Evolutionary conservation across 2,797 vertebrate genomes (phyloP), one percentile per base, ranked within the genome.

Genomic region (Cossypha dichroa): DNA sequence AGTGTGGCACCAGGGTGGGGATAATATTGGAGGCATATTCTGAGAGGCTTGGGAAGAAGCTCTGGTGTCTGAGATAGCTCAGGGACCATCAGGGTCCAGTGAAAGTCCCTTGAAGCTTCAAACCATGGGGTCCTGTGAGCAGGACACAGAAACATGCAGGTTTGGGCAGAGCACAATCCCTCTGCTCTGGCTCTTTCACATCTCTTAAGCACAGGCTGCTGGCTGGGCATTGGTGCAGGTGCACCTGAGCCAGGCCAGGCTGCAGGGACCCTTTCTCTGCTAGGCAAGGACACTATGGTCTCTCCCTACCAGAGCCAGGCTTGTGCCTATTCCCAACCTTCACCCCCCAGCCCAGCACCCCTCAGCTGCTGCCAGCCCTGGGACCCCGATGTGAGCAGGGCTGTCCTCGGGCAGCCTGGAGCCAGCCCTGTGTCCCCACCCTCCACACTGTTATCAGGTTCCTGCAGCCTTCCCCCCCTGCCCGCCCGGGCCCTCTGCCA

Each of bases 401-500:
- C 26, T 86, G 36, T 86, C 34, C 58, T 56, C 1, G 16, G 43
- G 64, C 60, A 80, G 40, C 40, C 70, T 0, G 2, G 85, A 91
- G 43, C 86, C 49, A 28, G 69, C 23, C 33, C 76, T 2, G 0
- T 2, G 8, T 89, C 38, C 74, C 84, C 93, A 89, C 80, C 77
- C 86, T 90, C 16, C 6, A 3, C 25, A 22, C 8, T 3, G 9
- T 95, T 96, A 94, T 96, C 93, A 52, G 85, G 77, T 91, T 95
- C 93, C 91, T 95, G 93, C 94, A 94, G 94, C 89, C 29, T 93
- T 92, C 8, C 55, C 76, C 76, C 55, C 5, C 15, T 46, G 67
- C 85, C 85, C 0, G 4, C 21, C 33, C 1, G 9, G 89, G 89
- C 80, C 45, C 10, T 56, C 17, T 1, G 87, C 84, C 91, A 89